Evolutionary conservation across 2,888 invertebrate species (phyloP).

Genomic region (Schizaphis graminum): DNA sequence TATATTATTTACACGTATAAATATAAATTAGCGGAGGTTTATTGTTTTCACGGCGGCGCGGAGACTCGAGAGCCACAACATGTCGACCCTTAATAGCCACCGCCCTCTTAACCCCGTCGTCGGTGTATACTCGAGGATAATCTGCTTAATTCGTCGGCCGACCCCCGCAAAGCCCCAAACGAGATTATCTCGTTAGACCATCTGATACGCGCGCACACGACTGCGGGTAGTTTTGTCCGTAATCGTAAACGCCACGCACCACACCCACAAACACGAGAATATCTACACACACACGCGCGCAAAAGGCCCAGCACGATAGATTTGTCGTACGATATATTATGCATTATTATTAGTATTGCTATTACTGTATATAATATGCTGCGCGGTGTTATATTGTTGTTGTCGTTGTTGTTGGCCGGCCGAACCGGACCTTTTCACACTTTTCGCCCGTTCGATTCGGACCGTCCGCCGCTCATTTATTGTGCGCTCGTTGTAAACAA

Average conservation of each 20-base stretch:
- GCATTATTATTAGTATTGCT: background rate
- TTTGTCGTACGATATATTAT: constrained; percentile 7
- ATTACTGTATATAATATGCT: background rate
- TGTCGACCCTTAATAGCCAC: constrained; percentile 58
- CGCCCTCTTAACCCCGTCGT: constrained; percentile 49
- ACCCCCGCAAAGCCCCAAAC: constrained; percentile 61
- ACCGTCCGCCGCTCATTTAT: background rate
- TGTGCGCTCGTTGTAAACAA: background rate
- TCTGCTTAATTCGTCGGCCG: constrained; percentile 61
- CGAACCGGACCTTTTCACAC: constrained; percentile 28
- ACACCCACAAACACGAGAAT: background rate
- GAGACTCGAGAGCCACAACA: constrained; percentile 46
- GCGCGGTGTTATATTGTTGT: background rate
- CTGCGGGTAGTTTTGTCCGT: background rate
- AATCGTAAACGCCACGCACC: constrained; percentile 3
- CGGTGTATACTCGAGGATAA: constrained; percentile 31
- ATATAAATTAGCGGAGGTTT: constrained; percentile 56
- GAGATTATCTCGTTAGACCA: constrained; percentile 63
- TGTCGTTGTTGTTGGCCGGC: background rate
- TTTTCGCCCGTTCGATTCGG: constrained; percentile 20
- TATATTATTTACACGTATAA: constrained; percentile 10
- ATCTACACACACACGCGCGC: background rate
- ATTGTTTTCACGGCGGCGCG: constrained; percentile 54
- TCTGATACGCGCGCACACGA: constrained; percentile 36
- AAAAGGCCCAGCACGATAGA: constrained; percentile 16